Base-by-base conservation (phyloP, 1,140 invertebrate species). In the Halictus rubicundus region DNA sequence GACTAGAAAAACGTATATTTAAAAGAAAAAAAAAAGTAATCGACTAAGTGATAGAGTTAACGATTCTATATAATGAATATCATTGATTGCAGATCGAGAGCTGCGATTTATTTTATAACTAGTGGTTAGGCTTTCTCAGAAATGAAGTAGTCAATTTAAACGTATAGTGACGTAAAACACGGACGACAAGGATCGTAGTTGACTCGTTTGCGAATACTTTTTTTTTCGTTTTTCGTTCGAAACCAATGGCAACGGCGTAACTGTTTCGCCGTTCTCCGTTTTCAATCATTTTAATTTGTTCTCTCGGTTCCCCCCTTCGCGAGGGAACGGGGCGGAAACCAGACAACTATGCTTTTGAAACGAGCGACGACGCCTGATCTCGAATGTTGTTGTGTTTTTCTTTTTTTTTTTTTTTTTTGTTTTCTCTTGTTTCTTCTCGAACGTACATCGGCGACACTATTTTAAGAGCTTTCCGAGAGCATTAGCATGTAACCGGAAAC, bases 1-100 rank as follows among this genome's bases (percentile, higher is more conserved):
- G 88, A 93, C 90, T 92, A 92, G 89, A 82, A 69, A 85, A 87
- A 90, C 79, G 81, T 88, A 86, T 73, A 88, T 88, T 83, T 83
- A 84, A 87, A 64, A 32, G 25, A 37, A n/a, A 68, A 32, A 68
- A 68, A 68, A 68, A 54, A 84, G 75, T 82, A 75, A 80, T 46
- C 81, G 71, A 80, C 37, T 88, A 88, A 85, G 75, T 84, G 82
- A 75, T 71, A 78, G 74, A 86, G 79, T 78, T 89, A 87, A 89
- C 73, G 69, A 87, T 88, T 32, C 77, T 78, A 81, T 82, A 57
- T 54, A 54, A 85, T 78, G 68, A 74, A 87, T 84, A 88, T 88
- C 80, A 86, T 68, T 83, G 78, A 81, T 66, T 73, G 82, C 81
- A 89, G 79, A 89, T 75, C 57, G 78, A 84, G 83, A 86, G 65